These are phyloP conservation scores for Schizotus pectinicornis DNA, from an alignment of 2,888 invertebrate species.

Conservation along the genomic window DNA sequence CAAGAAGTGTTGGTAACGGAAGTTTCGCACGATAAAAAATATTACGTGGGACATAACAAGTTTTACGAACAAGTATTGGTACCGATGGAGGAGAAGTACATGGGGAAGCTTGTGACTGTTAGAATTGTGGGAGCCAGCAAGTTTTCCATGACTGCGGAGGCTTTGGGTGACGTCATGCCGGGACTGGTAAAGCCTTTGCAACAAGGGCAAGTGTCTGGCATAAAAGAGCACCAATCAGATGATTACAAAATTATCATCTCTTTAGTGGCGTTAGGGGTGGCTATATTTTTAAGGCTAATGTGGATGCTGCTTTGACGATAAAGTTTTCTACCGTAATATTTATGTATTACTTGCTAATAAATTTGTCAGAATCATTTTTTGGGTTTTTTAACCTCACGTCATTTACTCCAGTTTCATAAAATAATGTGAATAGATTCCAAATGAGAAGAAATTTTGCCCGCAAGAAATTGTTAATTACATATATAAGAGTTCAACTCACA, in stretches of 20 bases:
- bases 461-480: no score
- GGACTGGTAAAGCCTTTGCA: slow-evolving; percentile 63
- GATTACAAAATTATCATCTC: slow-evolving; percentile 13
- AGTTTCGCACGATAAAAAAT: slow-evolving; percentile 85
- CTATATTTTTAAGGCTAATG: slow-evolving; percentile 16
- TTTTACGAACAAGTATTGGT: slow-evolving; percentile 92
- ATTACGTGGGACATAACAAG: slow-evolving; percentile 95
- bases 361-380: no score
- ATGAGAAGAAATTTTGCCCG: no score
- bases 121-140: slow-evolving; percentile 73
- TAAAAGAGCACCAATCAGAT: slow-evolving; percentile 35
- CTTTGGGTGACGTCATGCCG: slow-evolving; percentile 64
- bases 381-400: no score
- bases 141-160: slow-evolving; percentile 79
- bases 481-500: no score
- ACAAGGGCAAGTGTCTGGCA: slow-evolving; percentile 65
- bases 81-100: slow-evolving; percentile 75
- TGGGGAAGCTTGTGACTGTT: slow-evolving; percentile 86
- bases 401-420: no score
- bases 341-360: no score
- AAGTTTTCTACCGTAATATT: no score
- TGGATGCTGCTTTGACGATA: slow-evolving; percentile 9
- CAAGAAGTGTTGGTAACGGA: slow-evolving; percentile 92
- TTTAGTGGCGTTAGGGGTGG: slow-evolving; percentile 13
- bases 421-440: no score